Base-by-base conservation (phyloP, 2,797 vertebrate genomes). In the Orestias chungarensis region DNA sequence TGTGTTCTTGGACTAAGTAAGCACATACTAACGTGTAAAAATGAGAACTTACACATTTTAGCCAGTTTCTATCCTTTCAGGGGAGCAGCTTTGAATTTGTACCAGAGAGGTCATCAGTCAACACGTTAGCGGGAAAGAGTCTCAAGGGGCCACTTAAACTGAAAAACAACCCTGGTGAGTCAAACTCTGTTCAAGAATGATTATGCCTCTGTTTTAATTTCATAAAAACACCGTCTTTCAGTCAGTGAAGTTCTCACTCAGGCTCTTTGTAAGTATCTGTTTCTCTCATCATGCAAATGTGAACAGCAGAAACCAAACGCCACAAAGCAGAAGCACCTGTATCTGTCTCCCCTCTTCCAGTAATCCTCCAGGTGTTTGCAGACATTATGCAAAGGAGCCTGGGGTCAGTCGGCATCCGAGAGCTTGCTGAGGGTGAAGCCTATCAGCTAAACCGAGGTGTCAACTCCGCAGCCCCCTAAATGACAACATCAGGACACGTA, bases 351-450 rank as follows among this genome's bases (percentile, higher is more conserved):
- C 35, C 66, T 38, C n/a, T 40, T 2, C 7, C 62, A 50, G 65
- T 17, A 42, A 71, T 7, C 62, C 35, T 68, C 14, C 31, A 67
- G 38, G 47, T 64, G 55, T 57, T 23, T 68, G 49, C 14, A 64
- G 38, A 46, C 23, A n/a, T n/a, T 23, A 70, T 76, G 62, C 74
- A 76, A 71, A 66, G 8, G 35, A 71, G 62, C 23, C 67, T 7
- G 4, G 25, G 49, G 44, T 40, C 74, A 66, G 65, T 31, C n/a
- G 43, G 46, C 35, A 68, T 46, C 38, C 0, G 64, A 55, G 40
- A 0, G 10, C 71, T 25, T 40, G 38, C 65, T 1, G 57, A 44
- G 73, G 47, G 46, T 38, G 27, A 42, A 68, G 55, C 23, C 38
- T 64, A 70, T 70, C 73, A 57, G 73, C 29, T 4, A 49, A 68